These are phyloP conservation scores for Enhydra lutris DNA, from an alignment of 2,113 vertebrate species.

Conservation along the genomic window DNA sequence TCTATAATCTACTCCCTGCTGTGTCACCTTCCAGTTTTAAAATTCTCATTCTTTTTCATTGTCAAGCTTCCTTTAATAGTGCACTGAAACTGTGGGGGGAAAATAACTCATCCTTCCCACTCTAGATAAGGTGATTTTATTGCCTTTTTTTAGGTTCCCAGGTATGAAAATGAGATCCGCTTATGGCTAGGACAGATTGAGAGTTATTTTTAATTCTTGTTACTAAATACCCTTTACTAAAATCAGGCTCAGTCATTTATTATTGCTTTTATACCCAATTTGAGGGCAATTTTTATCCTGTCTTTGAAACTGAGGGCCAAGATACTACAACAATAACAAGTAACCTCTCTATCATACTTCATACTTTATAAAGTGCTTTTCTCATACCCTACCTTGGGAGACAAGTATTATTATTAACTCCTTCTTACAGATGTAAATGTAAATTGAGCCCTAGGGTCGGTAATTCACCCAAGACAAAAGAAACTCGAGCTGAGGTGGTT, in stretches of 20 bases:
- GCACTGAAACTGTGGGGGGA: background rate
- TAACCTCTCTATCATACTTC: background rate
- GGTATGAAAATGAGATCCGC: background rate
- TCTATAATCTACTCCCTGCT: background rate
- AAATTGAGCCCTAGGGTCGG: background rate
- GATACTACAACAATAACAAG: background rate
- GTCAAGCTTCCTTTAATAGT: slow-evolving; percentile 17
- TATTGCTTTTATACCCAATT: slow-evolving; percentile 50
- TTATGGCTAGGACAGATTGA: slow-evolving; percentile 40
- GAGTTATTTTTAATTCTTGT: slow-evolving; percentile 35
- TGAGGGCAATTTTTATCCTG: slow-evolving; percentile 4
- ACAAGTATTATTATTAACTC: background rate
- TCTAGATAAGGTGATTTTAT: slow-evolving; percentile 24
- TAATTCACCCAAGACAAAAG: background rate
- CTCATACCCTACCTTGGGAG: background rate
- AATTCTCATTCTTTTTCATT: slow-evolving; percentile 25
- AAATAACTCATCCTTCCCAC: background rate
- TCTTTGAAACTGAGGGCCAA: background rate
- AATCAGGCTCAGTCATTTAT: background rate
- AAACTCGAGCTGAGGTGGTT: background rate
- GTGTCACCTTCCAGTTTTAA: slow-evolving; percentile 1
- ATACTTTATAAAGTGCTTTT: background rate
- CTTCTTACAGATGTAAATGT: background rate
- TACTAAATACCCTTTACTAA: background rate
- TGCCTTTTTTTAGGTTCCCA: background rate